These are phyloP conservation scores for Gambusia affinis DNA, from an alignment of 2,113 vertebrate genomes.

Conservation along the genomic window DNA sequence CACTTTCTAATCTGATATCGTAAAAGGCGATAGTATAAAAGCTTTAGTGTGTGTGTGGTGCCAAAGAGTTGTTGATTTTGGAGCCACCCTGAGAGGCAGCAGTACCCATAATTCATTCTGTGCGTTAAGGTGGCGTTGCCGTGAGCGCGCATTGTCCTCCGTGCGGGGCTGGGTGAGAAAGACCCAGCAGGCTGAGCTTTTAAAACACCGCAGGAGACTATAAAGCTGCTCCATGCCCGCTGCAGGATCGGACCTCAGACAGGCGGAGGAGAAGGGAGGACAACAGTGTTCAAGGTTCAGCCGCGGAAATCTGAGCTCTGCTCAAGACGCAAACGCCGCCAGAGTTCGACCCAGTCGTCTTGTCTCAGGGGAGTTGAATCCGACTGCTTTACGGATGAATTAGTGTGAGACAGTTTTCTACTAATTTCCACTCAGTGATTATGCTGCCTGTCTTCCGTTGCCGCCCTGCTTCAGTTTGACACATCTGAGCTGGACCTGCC, in stretches of 20 bases:
- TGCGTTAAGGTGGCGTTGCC: constrained; percentile 40
- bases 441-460: constrained; percentile 63
- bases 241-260: constrained; percentile 57
- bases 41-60: neutral
- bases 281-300: constrained; percentile 10
- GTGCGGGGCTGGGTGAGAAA: constrained; percentile 57
- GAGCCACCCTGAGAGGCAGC: constrained; percentile 13
- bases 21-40: neutral
- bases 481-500: constrained; percentile 27
- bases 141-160: constrained; percentile 51
- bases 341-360: neutral
- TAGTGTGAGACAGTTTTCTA: neutral
- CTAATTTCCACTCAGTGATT: constrained; percentile 3
- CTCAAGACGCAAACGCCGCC: no score
- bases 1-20: no score
- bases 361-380: neutral
- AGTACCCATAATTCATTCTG: constrained; percentile 29
- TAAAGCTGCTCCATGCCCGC: constrained; percentile 72
- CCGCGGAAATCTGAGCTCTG: neutral
- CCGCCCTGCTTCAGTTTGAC: constrained; percentile 56
- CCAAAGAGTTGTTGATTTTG: constrained; percentile 13
- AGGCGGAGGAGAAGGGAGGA: constrained; percentile 38
- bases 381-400: neutral
- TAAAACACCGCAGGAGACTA: constrained; percentile 68
- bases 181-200: constrained; percentile 63